phyloP scores from a whole-genome alignment of 2,113 vertebrate species.

The Aegypius monachus region DNA sequence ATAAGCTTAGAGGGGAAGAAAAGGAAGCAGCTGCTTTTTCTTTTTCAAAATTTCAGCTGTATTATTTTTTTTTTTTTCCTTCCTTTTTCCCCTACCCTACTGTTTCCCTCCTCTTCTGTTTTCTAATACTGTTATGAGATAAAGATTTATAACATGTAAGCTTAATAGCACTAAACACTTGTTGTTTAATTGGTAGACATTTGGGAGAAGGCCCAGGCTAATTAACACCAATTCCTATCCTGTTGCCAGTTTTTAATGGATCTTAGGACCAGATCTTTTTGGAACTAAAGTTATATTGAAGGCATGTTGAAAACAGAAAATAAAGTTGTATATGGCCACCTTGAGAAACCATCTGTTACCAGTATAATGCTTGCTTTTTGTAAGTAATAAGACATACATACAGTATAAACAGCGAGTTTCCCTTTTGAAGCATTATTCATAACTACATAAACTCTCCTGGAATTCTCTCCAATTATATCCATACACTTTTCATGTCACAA shows the following conservation, averaged over 20 bases:
- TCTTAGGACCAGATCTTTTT: background rate
- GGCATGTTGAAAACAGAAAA: background rate
- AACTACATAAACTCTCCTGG: background rate
- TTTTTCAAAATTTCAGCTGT: background rate
- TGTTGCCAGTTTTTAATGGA: background rate
- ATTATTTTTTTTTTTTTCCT: background rate
- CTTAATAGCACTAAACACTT: conserved; percentile 28
- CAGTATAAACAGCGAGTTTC: background rate
- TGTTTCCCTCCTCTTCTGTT: background rate
- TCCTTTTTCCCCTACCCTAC: background rate
- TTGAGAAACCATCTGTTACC: conserved; percentile 24
- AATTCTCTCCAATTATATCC: background rate
- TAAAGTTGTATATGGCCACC: background rate
- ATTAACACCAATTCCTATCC: conserved; percentile 32
- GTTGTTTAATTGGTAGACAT: conserved; percentile 35
- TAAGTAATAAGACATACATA: background rate
- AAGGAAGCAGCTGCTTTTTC: background rate
- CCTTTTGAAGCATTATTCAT: background rate
- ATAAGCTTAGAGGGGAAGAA: background rate
- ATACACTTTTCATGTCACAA: background rate
- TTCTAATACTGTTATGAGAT: background rate
- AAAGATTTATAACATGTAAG: background rate
- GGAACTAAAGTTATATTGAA: background rate
- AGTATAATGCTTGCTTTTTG: background rate
- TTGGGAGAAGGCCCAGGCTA: conserved; percentile 46